Percentiles rank a stretch among this genome's conserved stretches.
Conservation (phyloP, 2,888 invertebrate species). For the Dryomyza anilis region DNA sequence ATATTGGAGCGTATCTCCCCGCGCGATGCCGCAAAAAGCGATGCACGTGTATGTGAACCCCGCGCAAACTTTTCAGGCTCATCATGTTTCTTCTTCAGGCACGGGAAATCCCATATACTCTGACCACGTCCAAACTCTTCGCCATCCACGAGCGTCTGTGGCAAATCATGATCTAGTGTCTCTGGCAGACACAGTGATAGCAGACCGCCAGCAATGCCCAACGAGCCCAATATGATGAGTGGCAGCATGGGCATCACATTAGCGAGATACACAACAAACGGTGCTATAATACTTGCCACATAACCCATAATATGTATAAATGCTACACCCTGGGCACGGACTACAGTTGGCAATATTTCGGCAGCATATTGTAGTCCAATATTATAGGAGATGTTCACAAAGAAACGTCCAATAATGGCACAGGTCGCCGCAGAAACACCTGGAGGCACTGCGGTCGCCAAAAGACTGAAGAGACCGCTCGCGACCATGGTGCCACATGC, state of each 20-base stretch:
- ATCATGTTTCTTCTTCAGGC: conserved; percentile 68
- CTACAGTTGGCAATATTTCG: conserved; percentile 84
- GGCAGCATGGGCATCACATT: conserved; percentile 75
- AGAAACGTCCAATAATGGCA: conserved; percentile 82
- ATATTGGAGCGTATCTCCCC: conserved; percentile 71
- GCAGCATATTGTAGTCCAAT: conserved; percentile 90
- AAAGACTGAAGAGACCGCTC: conserved; percentile 79
- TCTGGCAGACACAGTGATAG: conserved; percentile 83
- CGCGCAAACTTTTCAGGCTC: conserved; percentile 56
- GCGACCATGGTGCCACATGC: conserved; percentile 80
- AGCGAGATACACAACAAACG: conserved; percentile 82
- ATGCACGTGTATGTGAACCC: conserved; percentile 61
- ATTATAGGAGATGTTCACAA: conserved; percentile 89
- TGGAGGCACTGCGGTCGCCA: conserved; percentile 74
- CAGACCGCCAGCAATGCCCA: conserved; percentile 77
- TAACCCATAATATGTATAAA: conserved; percentile 88
- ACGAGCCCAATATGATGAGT: conserved; percentile 75
- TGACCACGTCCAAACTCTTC: conserved; percentile 84
- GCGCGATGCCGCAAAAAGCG: conserved; percentile 66
- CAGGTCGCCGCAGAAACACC: conserved; percentile 73
- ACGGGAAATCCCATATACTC: conserved; percentile 82
- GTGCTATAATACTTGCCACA: conserved; percentile 79
- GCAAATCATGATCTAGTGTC: conserved; percentile 83
- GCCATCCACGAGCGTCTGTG: conserved; percentile 84
- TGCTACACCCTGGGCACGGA: conserved; percentile 85